Base-by-base conservation (phyloP, 2,888 invertebrate genomes). In the Eilema depressum region DNA sequence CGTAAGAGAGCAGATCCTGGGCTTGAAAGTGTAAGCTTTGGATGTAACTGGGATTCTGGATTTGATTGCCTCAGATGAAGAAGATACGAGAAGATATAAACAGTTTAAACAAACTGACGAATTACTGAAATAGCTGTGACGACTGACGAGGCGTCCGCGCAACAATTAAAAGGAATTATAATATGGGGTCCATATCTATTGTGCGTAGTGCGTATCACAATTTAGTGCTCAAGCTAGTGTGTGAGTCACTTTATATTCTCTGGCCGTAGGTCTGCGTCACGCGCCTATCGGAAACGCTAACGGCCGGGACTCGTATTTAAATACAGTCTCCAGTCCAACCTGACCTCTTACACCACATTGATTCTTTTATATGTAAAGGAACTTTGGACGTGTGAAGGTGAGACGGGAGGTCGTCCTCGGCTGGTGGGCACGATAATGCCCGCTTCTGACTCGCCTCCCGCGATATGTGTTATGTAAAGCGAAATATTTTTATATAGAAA, bases 241-340 rank as follows among this genome's bases (percentile, higher is more conserved):
- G 82, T 88, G 86, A 89, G 76, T 88, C 89, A 90, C 87, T 94
- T 91, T 82, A 86, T 88, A 95, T 93, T 92, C 94, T 87, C 81
- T 81, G 76, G 84, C 82, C 89, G 91, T 89, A 82, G 82, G 75
- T 71, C 87, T 89, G 89, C 92, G 93, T 92, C 93, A 94, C 90
- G 88, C 88, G 89, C 82, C 92, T 90, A 92, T 94, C 91, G 95
- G 95, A 95, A 95, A 92, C 93, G 88, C 89, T 90, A 92, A 93
- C 92, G 89, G 88, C 91, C 85, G 85, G 83, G 85, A 85, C 85
- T 87, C 85, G 84, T 90, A 91, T 92, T 92, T 90, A 91, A 92
- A 92, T 92, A 80, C 73, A 77, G 74, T 74, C 72, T 71, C 75
- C 77, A 80, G 69, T 56, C 47, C 74, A 68, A 47, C 64, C 10